Evolutionary conservation across 1,140 invertebrate genomes (phyloP), one percentile per base, ranked within the genome.

Genomic region (Arion vulgaris): DNA sequence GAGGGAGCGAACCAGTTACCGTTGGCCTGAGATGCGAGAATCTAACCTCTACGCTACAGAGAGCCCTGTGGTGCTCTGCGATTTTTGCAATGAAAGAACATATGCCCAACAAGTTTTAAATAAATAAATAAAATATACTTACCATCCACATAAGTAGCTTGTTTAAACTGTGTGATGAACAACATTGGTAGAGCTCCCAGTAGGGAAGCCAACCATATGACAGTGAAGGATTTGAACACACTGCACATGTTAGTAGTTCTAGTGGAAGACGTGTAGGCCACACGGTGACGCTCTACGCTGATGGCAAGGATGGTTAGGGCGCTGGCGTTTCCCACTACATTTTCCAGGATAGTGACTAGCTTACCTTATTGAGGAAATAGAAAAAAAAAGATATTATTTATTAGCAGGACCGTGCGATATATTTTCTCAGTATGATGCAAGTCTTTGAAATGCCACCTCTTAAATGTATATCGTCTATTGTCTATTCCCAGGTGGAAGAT

Each of bases 211-310:
- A 85, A 51, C 86, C 86, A 87, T 38, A 87, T 84, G 69, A 69
- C 53, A 19, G 81, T 45, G 75, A 82, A 80, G 57, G 85, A 83
- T 26, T 78, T 84, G 28, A 82, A 32, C n/a, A 85, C 68, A 41
- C 34, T 45, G 28, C 83, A 39, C 4, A 62, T 53, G 51, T 39
- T 73, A 34, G 82, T 68, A 4, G 72, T 41, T 23, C 7, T 38
- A 9, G 51, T 57, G 28, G 51, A n/a, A 2, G 57, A 66, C 15
- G 97, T 95, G 92, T 97, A 98, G 88, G 98, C 98, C 39, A 97
- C 97, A 92, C 98, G 97, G 93, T 98, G 98, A 11, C 97, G 94
- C 91, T 98, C 97, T 90, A 98, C 96, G 91, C 96, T 92, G 81
- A 94, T 93, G 69, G 97, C 97, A 87, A 99, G 93, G 85, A 99